Conservation (phyloP, 2,888 invertebrate species). For the Diaprepes abbreviatus region DNA sequence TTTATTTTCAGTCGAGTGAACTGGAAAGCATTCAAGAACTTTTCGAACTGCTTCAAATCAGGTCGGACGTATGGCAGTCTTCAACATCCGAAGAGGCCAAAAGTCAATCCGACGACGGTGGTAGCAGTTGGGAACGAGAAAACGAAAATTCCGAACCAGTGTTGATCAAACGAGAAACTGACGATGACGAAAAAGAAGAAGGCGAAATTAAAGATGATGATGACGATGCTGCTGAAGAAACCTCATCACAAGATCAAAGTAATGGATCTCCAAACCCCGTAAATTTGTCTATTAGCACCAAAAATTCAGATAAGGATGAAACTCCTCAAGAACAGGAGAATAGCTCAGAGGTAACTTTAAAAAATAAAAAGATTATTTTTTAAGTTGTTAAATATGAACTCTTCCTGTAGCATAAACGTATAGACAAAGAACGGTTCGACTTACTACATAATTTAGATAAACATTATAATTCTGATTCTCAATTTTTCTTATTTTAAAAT, state of each 20-base stretch:
- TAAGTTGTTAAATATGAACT: no score
- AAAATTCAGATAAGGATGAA: conserved; percentile 68
- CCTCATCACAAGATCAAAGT: conserved; percentile 70
- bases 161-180: conserved; percentile 60
- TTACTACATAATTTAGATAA: no score
- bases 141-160: conserved; percentile 57
- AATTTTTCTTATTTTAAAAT: no score
- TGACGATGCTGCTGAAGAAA: conserved; percentile 67
- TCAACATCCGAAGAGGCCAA: conserved; percentile 62
- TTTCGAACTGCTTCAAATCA: conserved; percentile 86
- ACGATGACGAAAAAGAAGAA: conserved; percentile 70
- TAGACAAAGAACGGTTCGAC: no score
- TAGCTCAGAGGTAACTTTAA: conserved; percentile 58
- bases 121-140: conserved; percentile 69
- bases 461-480: no score
- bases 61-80: conserved; percentile 83
- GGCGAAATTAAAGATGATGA: conserved; percentile 69
- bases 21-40: conserved; percentile 87
- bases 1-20: conserved; percentile 78
- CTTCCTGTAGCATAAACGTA: no score
- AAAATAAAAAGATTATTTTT: neutral
- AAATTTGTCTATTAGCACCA: conserved; percentile 79
- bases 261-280: conserved; percentile 87
- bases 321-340: conserved; percentile 57
- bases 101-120: conserved; percentile 61